Evolutionary conservation across 2,888 invertebrate species (phyloP).

Genomic region (Phyto melanocephala): DNA sequence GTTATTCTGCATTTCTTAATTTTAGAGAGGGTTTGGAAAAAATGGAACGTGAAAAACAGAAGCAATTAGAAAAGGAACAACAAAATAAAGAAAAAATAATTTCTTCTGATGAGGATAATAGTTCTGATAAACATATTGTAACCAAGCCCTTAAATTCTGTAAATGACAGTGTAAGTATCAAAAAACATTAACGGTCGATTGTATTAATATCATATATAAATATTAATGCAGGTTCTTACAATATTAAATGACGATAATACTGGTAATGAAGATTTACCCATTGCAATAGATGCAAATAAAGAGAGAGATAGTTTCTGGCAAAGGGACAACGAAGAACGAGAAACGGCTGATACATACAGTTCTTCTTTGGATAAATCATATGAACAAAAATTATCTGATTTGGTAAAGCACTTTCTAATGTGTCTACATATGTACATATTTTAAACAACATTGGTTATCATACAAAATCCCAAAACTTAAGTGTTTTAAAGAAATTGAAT

Average conservation of each 20-base stretch:
- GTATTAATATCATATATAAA: not conserved
- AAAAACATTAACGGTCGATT: not conserved
- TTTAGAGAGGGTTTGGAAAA: constrained; percentile 90
- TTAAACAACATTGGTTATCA: no score
- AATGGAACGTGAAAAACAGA: constrained; percentile 96
- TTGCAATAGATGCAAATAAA: not conserved
- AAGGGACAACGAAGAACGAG: constrained; percentile 55
- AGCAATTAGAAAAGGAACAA: constrained; percentile 87
- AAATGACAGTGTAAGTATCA: constrained; percentile 19
- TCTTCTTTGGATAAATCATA: constrained; percentile 81
- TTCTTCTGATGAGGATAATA: constrained; percentile 57
- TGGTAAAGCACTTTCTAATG: constrained; percentile 69
- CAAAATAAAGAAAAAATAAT: constrained; percentile 57
- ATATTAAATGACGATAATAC: constrained; percentile 80
- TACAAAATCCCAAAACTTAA: no score
- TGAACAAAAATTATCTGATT: constrained; percentile 74
- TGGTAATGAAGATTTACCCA: constrained; percentile 72
- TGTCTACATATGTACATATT: no score
- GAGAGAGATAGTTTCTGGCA: not conserved
- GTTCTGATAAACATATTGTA: not conserved
- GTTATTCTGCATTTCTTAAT: no score
- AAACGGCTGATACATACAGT: constrained; percentile 80
- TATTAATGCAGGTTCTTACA: constrained; percentile 32
- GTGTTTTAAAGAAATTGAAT: no score
- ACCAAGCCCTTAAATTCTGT: constrained; percentile 13